Evolutionary conservation across 2,113 vertebrate species (phyloP).

Genomic region (Euleptes europaea): DNA sequence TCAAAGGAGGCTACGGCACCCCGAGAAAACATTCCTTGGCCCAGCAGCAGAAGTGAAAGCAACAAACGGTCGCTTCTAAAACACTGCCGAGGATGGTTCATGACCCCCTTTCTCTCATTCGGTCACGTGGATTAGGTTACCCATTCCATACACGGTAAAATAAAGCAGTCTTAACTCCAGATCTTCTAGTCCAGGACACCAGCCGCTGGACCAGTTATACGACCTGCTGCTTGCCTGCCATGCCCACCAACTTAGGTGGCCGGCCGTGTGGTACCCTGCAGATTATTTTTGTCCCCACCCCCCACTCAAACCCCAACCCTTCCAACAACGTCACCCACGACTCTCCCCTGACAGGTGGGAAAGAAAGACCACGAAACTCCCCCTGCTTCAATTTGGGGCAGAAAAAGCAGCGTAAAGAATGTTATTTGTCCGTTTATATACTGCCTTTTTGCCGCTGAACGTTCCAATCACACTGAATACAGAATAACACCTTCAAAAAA

Average conservation of each 20-base stretch:
- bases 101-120: too few relatives aligned
- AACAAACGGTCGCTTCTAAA: too few relatives aligned
- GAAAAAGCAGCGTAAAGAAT: neutral
- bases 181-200: too few relatives aligned
- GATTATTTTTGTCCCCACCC: neutral
- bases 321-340: neutral
- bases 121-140: too few relatives aligned
- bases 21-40: neutral
- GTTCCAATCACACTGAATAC: too few relatives aligned
- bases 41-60: neutral
- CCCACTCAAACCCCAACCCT: neutral
- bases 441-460: too few relatives aligned
- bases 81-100: too few relatives aligned
- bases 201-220: neutral
- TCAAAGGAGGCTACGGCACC: neutral
- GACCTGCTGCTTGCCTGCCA: neutral
- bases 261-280: too few relatives aligned
- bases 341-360: neutral
- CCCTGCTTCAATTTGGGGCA: neutral
- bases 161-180: too few relatives aligned
- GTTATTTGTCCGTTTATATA: too few relatives aligned
- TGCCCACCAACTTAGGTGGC: too few relatives aligned
- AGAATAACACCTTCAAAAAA: too few relatives aligned
- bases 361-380: neutral
- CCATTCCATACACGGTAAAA: neutral